These are phyloP conservation scores for Tenthredo notha DNA, from an alignment of 2,888 invertebrate genomes.

Conservation along the genomic window DNA sequence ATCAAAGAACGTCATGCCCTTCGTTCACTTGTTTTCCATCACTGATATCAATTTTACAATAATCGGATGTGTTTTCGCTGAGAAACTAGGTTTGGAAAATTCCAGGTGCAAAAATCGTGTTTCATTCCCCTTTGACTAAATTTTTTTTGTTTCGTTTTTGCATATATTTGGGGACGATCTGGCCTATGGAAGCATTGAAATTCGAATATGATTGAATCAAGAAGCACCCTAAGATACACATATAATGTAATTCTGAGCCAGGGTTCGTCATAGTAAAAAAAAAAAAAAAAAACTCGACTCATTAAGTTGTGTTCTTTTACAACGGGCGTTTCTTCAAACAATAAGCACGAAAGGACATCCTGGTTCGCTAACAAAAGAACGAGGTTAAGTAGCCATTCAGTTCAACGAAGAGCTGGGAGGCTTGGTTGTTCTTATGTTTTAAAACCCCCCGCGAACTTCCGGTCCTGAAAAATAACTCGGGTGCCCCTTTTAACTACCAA, in stretches of 20 bases:
- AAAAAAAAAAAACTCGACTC: constrained; percentile 20
- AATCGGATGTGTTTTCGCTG: too few relatives aligned
- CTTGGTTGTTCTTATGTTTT: constrained; percentile 29
- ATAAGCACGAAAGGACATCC: constrained; percentile 44
- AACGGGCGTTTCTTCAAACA: constrained; percentile 31
- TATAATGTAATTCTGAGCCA: neutral
- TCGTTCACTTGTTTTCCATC: too few relatives aligned
- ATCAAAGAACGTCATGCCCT: too few relatives aligned
- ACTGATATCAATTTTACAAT: too few relatives aligned
- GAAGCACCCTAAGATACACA: neutral
- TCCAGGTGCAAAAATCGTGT: too few relatives aligned
- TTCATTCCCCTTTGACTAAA: too few relatives aligned
- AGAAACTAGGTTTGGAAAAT: too few relatives aligned
- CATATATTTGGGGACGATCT: too few relatives aligned
- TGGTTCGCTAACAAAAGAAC: constrained; percentile 61
- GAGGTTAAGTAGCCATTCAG: constrained; percentile 68
- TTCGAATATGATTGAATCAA: too few relatives aligned
- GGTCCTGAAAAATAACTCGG: constrained; percentile 32
- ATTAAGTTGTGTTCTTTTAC: constrained; percentile 32
- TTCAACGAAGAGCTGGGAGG: constrained; percentile 60
- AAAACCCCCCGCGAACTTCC: constrained; percentile 32
- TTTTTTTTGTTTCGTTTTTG: too few relatives aligned
- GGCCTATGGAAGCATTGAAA: too few relatives aligned
- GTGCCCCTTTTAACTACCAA: constrained; percentile 41
- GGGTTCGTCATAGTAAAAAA: neutral